A percentile compares a stretch with the other conserved stretches of the same genome.
phyloP scores from a whole-genome alignment of 2,113 vertebrate species.

The Dicerorhinus sumatrensis region DNA sequence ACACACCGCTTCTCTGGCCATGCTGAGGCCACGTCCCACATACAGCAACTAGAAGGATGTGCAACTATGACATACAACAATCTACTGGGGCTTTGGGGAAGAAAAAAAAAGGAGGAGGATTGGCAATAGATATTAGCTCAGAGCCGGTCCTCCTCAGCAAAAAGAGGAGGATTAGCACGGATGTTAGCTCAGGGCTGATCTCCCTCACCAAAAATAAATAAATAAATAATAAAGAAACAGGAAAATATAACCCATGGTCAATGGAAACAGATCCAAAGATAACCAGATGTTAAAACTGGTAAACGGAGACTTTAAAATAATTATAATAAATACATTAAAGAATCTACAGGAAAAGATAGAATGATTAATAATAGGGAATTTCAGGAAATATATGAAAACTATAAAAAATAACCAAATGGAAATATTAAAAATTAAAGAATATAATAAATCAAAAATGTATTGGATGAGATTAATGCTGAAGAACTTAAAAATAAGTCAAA shows the following conservation, averaged over 20 bases:
- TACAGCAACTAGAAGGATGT: too few relatives aligned
- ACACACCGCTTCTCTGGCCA: too few relatives aligned
- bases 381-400: background rate
- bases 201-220: too few relatives aligned
- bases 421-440: background rate
- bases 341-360: background rate
- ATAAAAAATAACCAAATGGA: background rate
- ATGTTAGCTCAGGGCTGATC: too few relatives aligned
- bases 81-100: too few relatives aligned
- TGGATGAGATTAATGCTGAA: background rate
- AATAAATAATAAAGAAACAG: conserved; percentile 11
- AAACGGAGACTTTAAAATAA: background rate
- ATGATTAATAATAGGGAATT: background rate
- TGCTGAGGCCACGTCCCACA: too few relatives aligned
- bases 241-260: background rate
- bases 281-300: background rate
- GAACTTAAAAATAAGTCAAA: background rate
- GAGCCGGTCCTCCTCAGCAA: too few relatives aligned
- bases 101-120: too few relatives aligned
- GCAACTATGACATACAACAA: too few relatives aligned
- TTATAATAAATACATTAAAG: background rate
- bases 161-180: too few relatives aligned
- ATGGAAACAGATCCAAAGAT: background rate
- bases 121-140: too few relatives aligned
- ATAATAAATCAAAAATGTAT: background rate